Conservation (phyloP, 2,113 vertebrate species). For the Lycaon pictus region DNA sequence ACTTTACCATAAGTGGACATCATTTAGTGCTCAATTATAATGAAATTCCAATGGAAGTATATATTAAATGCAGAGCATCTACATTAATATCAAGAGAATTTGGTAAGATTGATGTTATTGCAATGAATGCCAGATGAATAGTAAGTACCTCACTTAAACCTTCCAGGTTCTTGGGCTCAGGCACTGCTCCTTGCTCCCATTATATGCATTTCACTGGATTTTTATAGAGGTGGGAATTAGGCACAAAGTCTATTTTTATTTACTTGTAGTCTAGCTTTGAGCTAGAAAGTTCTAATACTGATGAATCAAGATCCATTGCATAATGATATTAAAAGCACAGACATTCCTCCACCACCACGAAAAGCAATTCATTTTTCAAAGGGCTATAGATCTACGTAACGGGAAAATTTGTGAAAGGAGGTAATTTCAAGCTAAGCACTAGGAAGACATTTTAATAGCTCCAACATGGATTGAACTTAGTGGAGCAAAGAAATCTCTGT, state of each 20-base stretch:
- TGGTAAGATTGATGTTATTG: constrained; percentile 81
- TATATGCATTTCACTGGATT: constrained; percentile 64
- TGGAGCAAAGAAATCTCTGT: constrained; percentile 41
- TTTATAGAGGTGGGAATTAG: constrained; percentile 70
- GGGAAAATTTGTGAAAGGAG: constrained; percentile 55
- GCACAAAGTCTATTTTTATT: constrained; percentile 50
- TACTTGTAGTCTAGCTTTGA: constrained; percentile 53
- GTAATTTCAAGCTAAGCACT: constrained; percentile 72
- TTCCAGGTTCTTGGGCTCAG: constrained; percentile 65
- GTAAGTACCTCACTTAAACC: constrained; percentile 69
- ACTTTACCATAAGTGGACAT: constrained; percentile 80
- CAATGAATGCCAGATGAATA: constrained; percentile 80
- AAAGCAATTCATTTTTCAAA: constrained; percentile 74
- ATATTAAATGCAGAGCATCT: constrained; percentile 79
- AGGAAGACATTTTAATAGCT: constrained; percentile 74
- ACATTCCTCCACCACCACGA: background rate
- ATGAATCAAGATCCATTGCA: constrained; percentile 67
- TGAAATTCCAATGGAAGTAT: constrained; percentile 83
- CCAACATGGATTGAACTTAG: constrained; percentile 67
- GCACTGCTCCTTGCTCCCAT: constrained; percentile 55
- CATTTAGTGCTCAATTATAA: constrained; percentile 85
- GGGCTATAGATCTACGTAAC: constrained; percentile 72
- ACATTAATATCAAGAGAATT: constrained; percentile 75
- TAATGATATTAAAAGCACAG: constrained; percentile 67
- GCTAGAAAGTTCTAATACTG: constrained; percentile 59